Evolutionary conservation across 2,888 invertebrate species (phyloP).

Genomic region (Xylophagus ater): DNA sequence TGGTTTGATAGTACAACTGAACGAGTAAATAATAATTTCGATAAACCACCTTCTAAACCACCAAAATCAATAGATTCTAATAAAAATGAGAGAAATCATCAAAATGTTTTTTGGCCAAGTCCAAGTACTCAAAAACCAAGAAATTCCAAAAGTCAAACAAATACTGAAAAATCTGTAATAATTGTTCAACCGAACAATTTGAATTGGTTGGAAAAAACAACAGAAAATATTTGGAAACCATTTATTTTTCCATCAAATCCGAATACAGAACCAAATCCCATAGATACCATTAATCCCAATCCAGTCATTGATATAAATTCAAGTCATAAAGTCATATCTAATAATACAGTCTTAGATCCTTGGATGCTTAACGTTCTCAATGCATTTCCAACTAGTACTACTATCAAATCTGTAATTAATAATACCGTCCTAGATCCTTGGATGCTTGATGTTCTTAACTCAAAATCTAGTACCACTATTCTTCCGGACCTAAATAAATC

Average conservation of each 20-base stretch:
- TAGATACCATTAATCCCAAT: background rate
- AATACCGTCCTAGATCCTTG: slow-evolving; percentile 6
- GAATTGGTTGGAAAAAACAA: background rate
- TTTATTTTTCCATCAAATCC: background rate
- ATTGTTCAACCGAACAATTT: background rate
- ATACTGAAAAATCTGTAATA: too few relatives aligned
- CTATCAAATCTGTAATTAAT: background rate
- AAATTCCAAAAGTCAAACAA: too few relatives aligned
- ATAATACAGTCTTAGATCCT: slow-evolving; percentile 5
- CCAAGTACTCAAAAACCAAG: too few relatives aligned
- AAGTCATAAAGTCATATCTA: background rate
- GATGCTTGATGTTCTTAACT: slow-evolving; percentile 2
- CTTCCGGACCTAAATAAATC: background rate
- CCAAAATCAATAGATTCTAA: too few relatives aligned
- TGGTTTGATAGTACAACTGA: too few relatives aligned
- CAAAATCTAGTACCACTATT: background rate
- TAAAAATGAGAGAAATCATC: too few relatives aligned
- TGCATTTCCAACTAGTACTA: background rate
- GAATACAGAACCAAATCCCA: background rate
- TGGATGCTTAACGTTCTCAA: slow-evolving; percentile 9
- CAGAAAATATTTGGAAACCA: background rate
- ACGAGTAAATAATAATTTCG: too few relatives aligned
- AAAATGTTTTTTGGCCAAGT: too few relatives aligned
- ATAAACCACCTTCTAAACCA: too few relatives aligned
- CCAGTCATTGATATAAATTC: background rate